Base-by-base conservation (phyloP, 2,113 vertebrate genomes). In the Antidorcas marsupialis region DNA sequence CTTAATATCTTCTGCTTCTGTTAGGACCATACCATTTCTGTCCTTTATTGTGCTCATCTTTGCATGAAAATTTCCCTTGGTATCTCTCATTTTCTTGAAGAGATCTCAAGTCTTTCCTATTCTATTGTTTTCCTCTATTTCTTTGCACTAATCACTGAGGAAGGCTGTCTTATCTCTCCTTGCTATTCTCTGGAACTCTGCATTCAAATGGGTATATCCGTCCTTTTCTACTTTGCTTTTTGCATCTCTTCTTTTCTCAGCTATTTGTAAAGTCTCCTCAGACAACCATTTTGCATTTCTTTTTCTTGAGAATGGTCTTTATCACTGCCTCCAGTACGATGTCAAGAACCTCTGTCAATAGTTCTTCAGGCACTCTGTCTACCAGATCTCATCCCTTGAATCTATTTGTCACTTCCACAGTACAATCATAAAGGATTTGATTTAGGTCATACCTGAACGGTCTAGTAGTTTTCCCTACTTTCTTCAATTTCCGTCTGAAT, bases 341-440 rank as follows among this genome's bases (percentile, higher is more conserved):
- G 64, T 71, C 64, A 71, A 5, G n/a, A 36, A 36, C 17, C 64
- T 71, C n/a, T 21, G n/a, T 71, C 17, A 19, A 36, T 71, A 36
- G 16, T 67, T 67, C 33, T 36, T 36, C 64, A 71, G 64, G 64
- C 17, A 36, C 64, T 67, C 64, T 62, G 60, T 62, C 60, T 71
- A 36, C 36, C 64, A 36, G 64, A 36, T 67, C 33, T 67, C 64
- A 36, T 21, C 17, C 33, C 17, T 71, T 71, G 17, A 71, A 71
- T 71, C 64, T 36, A 71, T 36, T 36, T 71, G 7, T 71, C n/a
- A 71, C 64, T 21, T 67, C 17, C 64, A 71, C n/a, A 5, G 64
- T 71, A 36, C 36, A 71, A 71, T 21, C 1, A 0, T 71, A 36
- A 21, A n/a, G 17, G 9, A 36, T 67, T 36, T 36, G 33, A 36